These are phyloP conservation scores for Leuciscus idus DNA, from an alignment of 2,113 vertebrate genomes.

Conservation along the genomic window DNA sequence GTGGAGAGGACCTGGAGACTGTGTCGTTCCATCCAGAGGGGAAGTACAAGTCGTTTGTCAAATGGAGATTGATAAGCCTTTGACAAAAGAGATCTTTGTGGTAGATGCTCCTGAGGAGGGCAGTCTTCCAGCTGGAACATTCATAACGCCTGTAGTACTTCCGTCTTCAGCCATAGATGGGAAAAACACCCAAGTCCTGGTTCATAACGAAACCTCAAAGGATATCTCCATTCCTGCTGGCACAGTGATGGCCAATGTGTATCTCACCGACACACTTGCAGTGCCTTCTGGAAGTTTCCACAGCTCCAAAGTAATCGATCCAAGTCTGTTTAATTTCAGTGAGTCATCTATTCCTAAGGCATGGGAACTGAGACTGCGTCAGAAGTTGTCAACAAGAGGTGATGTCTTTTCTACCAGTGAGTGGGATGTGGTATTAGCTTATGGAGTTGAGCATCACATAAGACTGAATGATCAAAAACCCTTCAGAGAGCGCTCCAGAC, in stretches of 20 bases:
- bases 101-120: background rate
- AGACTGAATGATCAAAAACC: background rate
- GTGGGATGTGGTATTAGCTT: background rate
- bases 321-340: too few relatives aligned
- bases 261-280: background rate
- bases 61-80: too few relatives aligned
- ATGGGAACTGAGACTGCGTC: too few relatives aligned
- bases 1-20: too few relatives aligned
- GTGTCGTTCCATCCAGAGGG: too few relatives aligned
- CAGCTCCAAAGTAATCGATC: background rate
- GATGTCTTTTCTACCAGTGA: background rate
- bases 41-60: too few relatives aligned
- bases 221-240: too few relatives aligned
- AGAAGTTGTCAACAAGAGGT: too few relatives aligned
- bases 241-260: too few relatives aligned
- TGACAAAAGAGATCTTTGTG: background rate
- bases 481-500: background rate
- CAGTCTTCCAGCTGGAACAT: background rate
- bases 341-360: too few relatives aligned
- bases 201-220: too few relatives aligned
- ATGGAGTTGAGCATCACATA: background rate
- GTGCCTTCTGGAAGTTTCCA: background rate
- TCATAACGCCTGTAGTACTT: background rate
- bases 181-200: background rate
- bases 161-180: background rate